Conservation (phyloP, 2,797 vertebrate genomes). For the Eremophila alpestris region DNA sequence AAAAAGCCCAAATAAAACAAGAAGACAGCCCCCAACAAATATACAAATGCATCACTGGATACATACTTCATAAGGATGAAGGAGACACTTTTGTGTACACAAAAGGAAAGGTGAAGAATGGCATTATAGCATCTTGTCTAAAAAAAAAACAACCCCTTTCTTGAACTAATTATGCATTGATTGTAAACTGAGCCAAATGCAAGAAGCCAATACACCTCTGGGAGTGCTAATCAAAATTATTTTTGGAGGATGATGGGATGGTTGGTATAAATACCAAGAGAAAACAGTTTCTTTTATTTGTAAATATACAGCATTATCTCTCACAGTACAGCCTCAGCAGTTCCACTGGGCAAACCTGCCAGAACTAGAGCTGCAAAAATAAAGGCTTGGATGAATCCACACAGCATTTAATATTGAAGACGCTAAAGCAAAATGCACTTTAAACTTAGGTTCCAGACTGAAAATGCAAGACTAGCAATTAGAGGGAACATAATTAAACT, state of each 20-base stretch:
- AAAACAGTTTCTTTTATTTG: neutral
- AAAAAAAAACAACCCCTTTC: neutral
- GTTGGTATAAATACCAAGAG: neutral
- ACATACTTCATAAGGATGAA: neutral
- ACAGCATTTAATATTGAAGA: neutral
- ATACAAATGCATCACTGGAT: neutral
- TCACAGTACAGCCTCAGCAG: neutral
- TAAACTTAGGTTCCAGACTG: neutral
- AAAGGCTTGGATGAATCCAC: neutral
- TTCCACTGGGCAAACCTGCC: neutral
- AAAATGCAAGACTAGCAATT: constrained; percentile 36
- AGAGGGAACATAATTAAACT: constrained; percentile 20
- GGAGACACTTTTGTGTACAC: neutral
- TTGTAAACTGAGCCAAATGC: neutral
- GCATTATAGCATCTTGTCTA: neutral
- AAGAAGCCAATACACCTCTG: neutral
- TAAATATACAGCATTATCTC: neutral
- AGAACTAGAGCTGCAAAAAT: neutral
- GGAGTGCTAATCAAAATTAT: neutral
- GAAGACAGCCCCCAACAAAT: neutral
- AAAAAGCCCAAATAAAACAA: neutral
- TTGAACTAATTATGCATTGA: neutral
- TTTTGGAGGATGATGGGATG: neutral
- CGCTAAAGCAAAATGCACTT: neutral
- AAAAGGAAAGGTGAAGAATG: neutral